phyloP scores from a whole-genome alignment of 2,113 vertebrate species.

The Irena cyanogastra region DNA sequence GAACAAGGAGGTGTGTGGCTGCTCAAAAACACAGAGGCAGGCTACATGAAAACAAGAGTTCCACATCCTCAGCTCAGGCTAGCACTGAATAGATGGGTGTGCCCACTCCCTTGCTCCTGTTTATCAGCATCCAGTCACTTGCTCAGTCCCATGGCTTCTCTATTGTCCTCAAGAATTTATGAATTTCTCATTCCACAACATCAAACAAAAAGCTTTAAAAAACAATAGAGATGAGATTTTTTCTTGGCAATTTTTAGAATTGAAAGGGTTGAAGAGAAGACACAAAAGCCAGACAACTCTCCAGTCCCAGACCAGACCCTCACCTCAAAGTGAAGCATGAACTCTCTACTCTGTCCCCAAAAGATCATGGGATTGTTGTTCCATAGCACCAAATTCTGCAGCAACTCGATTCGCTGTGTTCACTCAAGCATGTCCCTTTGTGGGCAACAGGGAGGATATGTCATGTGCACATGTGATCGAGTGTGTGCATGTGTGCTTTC shows the following conservation, averaged over 20 bases:
- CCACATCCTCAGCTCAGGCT: not conserved
- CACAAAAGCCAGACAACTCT: not conserved
- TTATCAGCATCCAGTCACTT: not conserved
- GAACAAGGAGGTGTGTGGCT: not conserved
- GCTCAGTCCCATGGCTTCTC: not conserved
- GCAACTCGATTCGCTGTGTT: not conserved
- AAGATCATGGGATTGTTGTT: not conserved
- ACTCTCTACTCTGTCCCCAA: not conserved
- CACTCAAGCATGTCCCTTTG: not conserved
- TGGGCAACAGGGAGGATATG: not conserved
- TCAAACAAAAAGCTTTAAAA: not conserved
- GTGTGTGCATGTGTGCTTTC: not conserved
- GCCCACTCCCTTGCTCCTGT: not conserved
- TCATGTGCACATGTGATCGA: fast-evolving
- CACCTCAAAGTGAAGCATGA: not conserved
- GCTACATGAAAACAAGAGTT: not conserved
- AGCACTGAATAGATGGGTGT: not conserved
- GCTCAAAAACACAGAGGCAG: not conserved
- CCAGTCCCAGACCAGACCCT: not conserved
- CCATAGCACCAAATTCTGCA: not conserved
- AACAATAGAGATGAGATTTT: not conserved
- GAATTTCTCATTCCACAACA: not conserved
- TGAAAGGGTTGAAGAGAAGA: not conserved
- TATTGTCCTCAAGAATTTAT: not conserved
- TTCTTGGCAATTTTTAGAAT: not conserved